Evolutionary conservation across 2,797 vertebrate species (phyloP), one percentile per base, ranked within the genome.

Genomic region (Triplophysa yarkandensis): DNA sequence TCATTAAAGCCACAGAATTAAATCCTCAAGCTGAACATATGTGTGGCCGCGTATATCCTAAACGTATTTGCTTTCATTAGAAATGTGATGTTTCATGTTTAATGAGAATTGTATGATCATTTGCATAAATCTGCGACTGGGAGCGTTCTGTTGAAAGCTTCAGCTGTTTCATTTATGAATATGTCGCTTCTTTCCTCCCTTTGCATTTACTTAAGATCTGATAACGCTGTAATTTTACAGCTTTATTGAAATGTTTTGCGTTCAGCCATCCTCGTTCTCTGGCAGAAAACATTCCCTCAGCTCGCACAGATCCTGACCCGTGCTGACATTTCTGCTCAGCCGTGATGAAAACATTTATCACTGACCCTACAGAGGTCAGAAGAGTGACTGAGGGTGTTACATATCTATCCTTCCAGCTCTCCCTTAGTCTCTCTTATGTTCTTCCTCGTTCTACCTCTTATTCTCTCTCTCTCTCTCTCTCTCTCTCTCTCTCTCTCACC

Each of bases 1-100:
- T 8, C 11, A n/a, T n/a, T n/a, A n/a, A n/a, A n/a, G 90, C 92
- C 91, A 91, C 89, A 81, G 88, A 94, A 93, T 92, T 89, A 0
- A 89, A 90, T 89, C 87, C 86, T 87, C 90, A 88, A 84, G 86
- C 89, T 89, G 89, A 89, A 91, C 17, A 91, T 91, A 86, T 36
- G 21, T 71, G 57, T 36, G 30, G 19, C 46, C 41, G 11, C n/a
- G 23, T 63, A 23, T 54, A 30, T n/a, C 23, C 60, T 21, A 23
- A 54, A 54, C 28, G 34, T 28, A 63, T 41, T 27, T 50, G 23
- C 57, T 28, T 13, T 46, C 14, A 41, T 62, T n/a, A 62, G 27
- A 75, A 61, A 68, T 27, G 64, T 28, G 6, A 46, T 9, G 41
- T 48, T 39, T 50, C 14, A 21, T 27, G 27, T 41, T 23, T 43